These are phyloP conservation scores for Mesaphorura yosii DNA, from an alignment of 1,140 invertebrate species.

Conservation along the genomic window DNA sequence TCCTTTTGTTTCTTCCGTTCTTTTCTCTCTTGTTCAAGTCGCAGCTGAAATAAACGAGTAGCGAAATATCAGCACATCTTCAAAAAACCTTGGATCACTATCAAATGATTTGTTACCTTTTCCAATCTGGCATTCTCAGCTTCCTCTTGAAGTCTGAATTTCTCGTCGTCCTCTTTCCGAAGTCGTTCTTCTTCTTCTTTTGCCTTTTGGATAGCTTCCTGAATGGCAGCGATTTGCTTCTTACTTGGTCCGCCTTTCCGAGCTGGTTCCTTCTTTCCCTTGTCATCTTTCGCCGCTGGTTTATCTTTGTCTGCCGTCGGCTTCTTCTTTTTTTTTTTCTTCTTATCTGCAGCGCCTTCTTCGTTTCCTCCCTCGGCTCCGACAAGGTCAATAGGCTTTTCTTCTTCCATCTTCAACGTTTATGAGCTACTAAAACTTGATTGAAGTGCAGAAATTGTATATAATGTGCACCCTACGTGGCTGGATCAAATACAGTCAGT, in stretches of 20 bases:
- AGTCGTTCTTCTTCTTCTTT: slow-evolving; percentile 78
- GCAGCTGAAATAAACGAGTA: slow-evolving; percentile 39
- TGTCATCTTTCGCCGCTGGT: slow-evolving; percentile 42
- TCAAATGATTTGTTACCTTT: slow-evolving; percentile 36
- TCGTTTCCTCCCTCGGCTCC: slow-evolving; percentile 37
- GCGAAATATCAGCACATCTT: slow-evolving; percentile 22
- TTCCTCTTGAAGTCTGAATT: slow-evolving; percentile 58
- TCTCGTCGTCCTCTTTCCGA: slow-evolving; percentile 67
- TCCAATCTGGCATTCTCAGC: slow-evolving; percentile 58
- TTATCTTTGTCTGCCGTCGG: slow-evolving; percentile 42
- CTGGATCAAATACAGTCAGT: too few species aligned
- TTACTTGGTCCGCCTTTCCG: slow-evolving; percentile 57
- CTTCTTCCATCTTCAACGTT: too few species aligned
- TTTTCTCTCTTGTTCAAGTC: slow-evolving; percentile 73
- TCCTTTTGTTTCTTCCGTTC: slow-evolving; percentile 88
- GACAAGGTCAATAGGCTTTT: too few species aligned
- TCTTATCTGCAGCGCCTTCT: slow-evolving; percentile 32
- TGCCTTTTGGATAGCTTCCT: slow-evolving; percentile 72
- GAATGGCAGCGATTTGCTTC: slow-evolving; percentile 73
- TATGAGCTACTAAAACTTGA: too few species aligned
- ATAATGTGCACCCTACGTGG: too few species aligned
- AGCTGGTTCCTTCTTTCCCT: slow-evolving; percentile 44
- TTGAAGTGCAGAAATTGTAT: too few species aligned
- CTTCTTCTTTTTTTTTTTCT: slow-evolving; percentile 50
- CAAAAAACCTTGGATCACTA: too few species aligned